Evolutionary conservation across 1,140 invertebrate genomes (phyloP), one percentile per base, ranked within the genome.

Genomic region (Euura lappo): DNA sequence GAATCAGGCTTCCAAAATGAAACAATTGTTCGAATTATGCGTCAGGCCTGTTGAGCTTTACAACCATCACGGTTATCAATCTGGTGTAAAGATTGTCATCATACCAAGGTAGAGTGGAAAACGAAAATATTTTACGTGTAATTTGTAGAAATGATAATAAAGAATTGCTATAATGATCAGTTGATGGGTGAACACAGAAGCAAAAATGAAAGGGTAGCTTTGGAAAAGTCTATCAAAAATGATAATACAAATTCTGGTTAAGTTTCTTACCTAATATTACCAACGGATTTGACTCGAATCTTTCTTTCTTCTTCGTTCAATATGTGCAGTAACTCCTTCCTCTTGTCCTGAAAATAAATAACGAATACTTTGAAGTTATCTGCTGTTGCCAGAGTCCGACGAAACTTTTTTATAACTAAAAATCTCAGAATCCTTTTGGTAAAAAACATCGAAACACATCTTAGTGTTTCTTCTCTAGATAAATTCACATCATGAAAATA

Each of bases 281-380:
- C 96, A 67, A 97, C 92, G 42, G 94, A 96, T 83, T 95, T 92
- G 80, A 93, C 90, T 74, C 95, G 91, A 69, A 95, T 89, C 80
- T 91, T 91, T 44, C 93, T 89, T 79, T 96, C 93, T 74, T 94
- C 92, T 79, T 96, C 94, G 72, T 95, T 92, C 10, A 95, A 85
- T 76, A 88, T 85, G 5, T 91, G 73, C 66, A 90, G 87, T 28
- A 95, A 78, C 79, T 95, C 94, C 75, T 93, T 93, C 78, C 93
- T 95, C 80, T 92, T 94, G 44, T 91, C 90, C 91, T 92, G 78
- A 66, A 84, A 81, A 77, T 74, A 73, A 72, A 66, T 70, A 68
- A 44, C 42, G 28, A 60, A 60, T 11, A 3, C 10, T 60, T 60
- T 4, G 13, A 45, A 43, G 45, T 68, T 72, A 72, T 71, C 68